Evolutionary conservation across 53 echinoderm and acorn worm species (phyloP), one percentile per base, ranked within the genome.

Genomic region (Henricia sp.): DNA sequence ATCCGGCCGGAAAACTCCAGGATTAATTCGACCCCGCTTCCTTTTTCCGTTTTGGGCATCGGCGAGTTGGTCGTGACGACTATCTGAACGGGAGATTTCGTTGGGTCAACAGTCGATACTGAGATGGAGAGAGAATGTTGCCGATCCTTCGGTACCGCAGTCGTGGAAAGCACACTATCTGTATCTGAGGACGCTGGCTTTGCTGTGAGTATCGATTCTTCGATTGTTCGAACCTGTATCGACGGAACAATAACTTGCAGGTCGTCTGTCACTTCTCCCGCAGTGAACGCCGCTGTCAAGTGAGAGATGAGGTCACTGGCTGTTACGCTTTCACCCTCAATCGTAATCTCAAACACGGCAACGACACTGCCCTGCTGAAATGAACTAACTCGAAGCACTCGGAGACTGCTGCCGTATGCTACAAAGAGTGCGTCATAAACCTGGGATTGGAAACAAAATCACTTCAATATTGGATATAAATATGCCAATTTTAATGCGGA

Each of bases 31-130:
- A 11, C 44, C 0, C 48, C 64, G 1, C 21, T 20, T 44, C 20
- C 39, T 13, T 37, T n/a, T 33, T 19, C 19, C 4, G 34, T 52
- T 35, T 35, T n/a, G 19, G 51, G 37, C 16, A 44, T 19, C 12
- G 46, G 48, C 30, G 24, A 27, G 5, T 9, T 33, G 32, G 57
- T 40, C 14, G 14, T 19, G 0, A 23, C 29, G 37, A n/a, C 14
- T 28, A 36, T 39, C 19, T 29, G 67, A 17, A 34, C 19, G 21
- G 39, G 2, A 67, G 58, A 6, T 58, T 13, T 58, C 40, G 40
- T 40, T 4, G 8, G 56, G 76, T 17, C 19, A 58, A 13, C 57
- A 40, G 76, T 76, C 76, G 76, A 39, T 43, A 76, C 76, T 38
- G 59, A 37, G 28, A 25, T 35, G 2, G 57, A 44, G 29, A 25